Evolutionary conservation across 2,797 vertebrate species (phyloP).

Genomic region (Danio albolineatus): DNA sequence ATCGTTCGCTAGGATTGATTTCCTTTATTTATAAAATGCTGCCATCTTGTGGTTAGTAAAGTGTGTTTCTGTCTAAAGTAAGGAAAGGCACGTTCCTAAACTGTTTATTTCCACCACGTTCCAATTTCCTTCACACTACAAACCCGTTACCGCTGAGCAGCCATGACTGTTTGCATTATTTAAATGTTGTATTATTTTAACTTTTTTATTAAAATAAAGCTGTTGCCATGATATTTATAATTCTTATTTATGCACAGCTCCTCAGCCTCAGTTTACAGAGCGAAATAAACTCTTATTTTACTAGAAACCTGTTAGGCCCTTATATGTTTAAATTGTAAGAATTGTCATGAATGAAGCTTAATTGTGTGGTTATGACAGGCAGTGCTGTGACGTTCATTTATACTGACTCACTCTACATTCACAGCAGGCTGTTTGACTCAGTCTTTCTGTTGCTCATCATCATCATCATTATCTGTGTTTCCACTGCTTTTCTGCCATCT

Average conservation of each 20-base stretch:
- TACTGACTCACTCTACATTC: conserved; percentile 13
- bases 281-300: not conserved
- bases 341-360: not conserved
- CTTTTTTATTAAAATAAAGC: not conserved
- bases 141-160: not conserved
- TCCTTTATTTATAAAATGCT: conserved; percentile 24
- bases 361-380: not conserved
- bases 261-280: not conserved
- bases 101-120: not conserved
- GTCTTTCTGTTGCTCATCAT: not conserved
- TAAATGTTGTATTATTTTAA: too few species aligned
- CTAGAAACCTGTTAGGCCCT: not conserved
- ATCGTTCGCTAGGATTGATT: not conserved
- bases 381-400: not conserved
- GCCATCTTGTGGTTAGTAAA: conserved; percentile 37
- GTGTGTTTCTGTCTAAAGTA: too few species aligned
- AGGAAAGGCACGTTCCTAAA: not conserved
- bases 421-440: conserved; percentile 6
- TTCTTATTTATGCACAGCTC: too few species aligned
- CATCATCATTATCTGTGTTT: conserved; percentile 15
- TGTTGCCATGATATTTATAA: not conserved
- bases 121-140: not conserved
- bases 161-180: not conserved
- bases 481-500: not conserved
- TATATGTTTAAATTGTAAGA: not conserved